Evolutionary conservation across 2,113 vertebrate species (phyloP).

Genomic region (Ivindomyrus marchei): DNA sequence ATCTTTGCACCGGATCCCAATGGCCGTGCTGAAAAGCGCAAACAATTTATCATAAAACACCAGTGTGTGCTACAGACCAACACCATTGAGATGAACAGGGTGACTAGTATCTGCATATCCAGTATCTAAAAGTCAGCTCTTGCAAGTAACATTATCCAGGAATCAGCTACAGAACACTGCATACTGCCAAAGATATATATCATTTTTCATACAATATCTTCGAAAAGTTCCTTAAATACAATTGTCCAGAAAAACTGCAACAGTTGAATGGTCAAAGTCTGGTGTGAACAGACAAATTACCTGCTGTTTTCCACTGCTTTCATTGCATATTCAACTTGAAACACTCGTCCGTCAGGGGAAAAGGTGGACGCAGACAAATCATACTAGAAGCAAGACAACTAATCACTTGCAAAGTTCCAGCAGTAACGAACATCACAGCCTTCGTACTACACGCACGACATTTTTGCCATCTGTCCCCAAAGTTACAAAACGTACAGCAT

Average conservation of each 20-base stretch:
- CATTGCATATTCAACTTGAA: slow-evolving; percentile 97
- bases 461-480: not conserved
- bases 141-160: not conserved
- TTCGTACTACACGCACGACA: not conserved
- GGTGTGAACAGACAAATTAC: slow-evolving; percentile 53
- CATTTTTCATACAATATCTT: not conserved
- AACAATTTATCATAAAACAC: not conserved
- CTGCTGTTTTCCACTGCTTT: slow-evolving; percentile 98
- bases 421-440: not conserved
- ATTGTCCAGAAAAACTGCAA: not conserved
- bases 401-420: not conserved
- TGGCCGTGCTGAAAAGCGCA: slow-evolving; percentile 75
- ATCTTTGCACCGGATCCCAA: slow-evolving; percentile 93
- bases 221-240: not conserved
- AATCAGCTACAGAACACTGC: not conserved
- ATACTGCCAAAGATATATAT: not conserved
- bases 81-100: not conserved
- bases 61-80: not conserved
- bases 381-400: slow-evolving; percentile 61
- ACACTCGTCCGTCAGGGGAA: slow-evolving; percentile 94
- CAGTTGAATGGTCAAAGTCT: not conserved
- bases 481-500: not conserved
- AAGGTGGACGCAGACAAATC: slow-evolving; percentile 96
- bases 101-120: not conserved
- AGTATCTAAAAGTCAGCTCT: not conserved